Conservation (phyloP, 2,888 invertebrate species). For the Nomada fucata region DNA sequence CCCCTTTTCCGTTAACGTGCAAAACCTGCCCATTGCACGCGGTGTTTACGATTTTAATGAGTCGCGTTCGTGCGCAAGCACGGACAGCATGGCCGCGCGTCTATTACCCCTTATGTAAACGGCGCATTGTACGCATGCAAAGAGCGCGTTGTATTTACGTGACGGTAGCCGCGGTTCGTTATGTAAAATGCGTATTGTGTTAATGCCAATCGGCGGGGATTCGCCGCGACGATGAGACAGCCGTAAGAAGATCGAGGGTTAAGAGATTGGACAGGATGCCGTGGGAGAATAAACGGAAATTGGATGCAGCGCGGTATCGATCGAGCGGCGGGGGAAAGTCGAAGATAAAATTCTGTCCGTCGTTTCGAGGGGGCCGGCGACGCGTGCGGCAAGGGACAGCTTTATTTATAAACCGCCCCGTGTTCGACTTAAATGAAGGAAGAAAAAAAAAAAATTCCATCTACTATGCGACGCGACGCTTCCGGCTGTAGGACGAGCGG, state of each 20-base stretch:
- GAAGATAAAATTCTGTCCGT: background rate
- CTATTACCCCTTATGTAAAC: constrained; percentile 54
- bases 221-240: constrained; percentile 18
- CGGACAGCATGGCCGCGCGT: background rate
- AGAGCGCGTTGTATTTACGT: constrained; percentile 58
- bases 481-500: constrained; percentile 57
- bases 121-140: constrained; percentile 69
- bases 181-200: constrained; percentile 65
- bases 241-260: constrained; percentile 6
- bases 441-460: background rate
- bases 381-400: background rate
- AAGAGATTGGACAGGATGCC: background rate
- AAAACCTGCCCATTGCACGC: background rate
- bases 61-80: background rate
- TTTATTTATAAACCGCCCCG: constrained; percentile 37
- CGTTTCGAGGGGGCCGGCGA: background rate
- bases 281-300: background rate
- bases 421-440: background rate
- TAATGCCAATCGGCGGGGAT: constrained; percentile 37
- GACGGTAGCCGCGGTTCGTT: constrained; percentile 52
- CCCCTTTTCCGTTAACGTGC: background rate
- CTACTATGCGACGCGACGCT: constrained; percentile 29
- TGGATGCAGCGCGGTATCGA: background rate
- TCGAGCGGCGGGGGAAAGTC: background rate
- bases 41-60: constrained; percentile 20